Conservation (phyloP, 1,140 invertebrate genomes). For the Zelostemma sp. region DNA sequence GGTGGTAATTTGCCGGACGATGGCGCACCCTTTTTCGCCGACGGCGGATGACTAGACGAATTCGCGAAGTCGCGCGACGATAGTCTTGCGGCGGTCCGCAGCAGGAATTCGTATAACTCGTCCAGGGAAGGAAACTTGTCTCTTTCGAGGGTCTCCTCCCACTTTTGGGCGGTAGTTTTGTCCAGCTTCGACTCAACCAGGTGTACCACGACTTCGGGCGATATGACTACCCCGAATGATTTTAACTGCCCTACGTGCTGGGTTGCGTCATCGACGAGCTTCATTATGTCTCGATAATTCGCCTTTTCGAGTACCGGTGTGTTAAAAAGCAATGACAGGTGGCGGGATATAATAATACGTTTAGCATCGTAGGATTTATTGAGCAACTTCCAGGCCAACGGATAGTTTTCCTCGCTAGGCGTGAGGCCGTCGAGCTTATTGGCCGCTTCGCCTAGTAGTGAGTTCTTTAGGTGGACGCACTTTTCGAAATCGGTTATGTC, state of each 20-base stretch:
- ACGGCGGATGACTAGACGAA: too few species aligned
- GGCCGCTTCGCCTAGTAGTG: slow-evolving; percentile 23
- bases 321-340: slow-evolving; percentile 27
- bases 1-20: neutral
- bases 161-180: slow-evolving; percentile 22
- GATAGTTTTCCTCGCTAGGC: slow-evolving; percentile 36
- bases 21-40: neutral
- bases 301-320: slow-evolving; percentile 2
- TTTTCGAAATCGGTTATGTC: slow-evolving; percentile 34
- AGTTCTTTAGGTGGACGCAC: slow-evolving; percentile 32
- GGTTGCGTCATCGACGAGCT: neutral
- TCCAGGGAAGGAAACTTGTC: slow-evolving; percentile 14
- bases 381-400: slow-evolving; percentile 34
- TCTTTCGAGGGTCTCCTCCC: slow-evolving; percentile 19
- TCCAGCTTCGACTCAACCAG: neutral
- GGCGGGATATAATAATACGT: slow-evolving; percentile 27
- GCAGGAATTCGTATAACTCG: slow-evolving; percentile 9
- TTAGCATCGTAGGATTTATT: slow-evolving; percentile 32
- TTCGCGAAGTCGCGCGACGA: neutral
- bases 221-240: neutral
- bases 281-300: slow-evolving; percentile 10
- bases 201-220: neutral
- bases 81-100: neutral
- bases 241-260: neutral
- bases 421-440: slow-evolving; percentile 26